Percentiles rank a stretch among this genome's conserved stretches.
Conservation (phyloP, 2,113 vertebrate species). For the Bubo blakistoni region DNA sequence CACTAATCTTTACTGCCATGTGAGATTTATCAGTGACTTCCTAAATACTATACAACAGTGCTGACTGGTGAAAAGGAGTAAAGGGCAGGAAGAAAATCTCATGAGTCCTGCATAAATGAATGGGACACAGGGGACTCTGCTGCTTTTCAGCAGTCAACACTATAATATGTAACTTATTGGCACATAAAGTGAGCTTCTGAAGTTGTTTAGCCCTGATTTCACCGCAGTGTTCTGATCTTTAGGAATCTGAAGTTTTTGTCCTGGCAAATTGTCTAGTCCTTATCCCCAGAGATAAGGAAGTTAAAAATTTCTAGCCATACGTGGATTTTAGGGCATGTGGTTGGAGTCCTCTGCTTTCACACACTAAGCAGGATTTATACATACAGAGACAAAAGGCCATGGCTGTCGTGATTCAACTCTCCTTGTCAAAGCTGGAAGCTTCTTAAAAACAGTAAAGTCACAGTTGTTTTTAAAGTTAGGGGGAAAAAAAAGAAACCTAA, state of each 20-base stretch:
- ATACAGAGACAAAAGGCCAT: background rate
- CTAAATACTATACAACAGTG: background rate
- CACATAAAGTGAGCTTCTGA: background rate
- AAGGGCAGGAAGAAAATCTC: slow-evolving; percentile 28
- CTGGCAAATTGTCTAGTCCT: background rate
- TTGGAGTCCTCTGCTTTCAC: background rate
- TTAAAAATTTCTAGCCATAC: slow-evolving; percentile 33
- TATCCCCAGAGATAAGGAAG: slow-evolving; percentile 9
- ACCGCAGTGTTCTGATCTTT: background rate
- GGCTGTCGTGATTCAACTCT: background rate
- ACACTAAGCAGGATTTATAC: background rate
- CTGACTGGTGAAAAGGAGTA: slow-evolving; percentile 30
- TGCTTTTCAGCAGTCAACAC: slow-evolving; percentile 37
- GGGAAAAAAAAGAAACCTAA: background rate
- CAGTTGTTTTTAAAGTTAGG: background rate
- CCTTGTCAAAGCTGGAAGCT: background rate
- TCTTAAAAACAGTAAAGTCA: background rate
- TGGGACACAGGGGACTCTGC: background rate
- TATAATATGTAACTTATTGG: background rate
- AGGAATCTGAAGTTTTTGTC: background rate
- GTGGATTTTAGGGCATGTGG: background rate
- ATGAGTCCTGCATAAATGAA: background rate
- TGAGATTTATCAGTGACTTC: slow-evolving; percentile 39
- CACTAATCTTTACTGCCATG: background rate
- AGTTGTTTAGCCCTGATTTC: background rate